Evolutionary conservation across 2,888 invertebrate species (phyloP), one percentile per base, ranked within the genome.

Genomic region (Harmothoe impar): DNA sequence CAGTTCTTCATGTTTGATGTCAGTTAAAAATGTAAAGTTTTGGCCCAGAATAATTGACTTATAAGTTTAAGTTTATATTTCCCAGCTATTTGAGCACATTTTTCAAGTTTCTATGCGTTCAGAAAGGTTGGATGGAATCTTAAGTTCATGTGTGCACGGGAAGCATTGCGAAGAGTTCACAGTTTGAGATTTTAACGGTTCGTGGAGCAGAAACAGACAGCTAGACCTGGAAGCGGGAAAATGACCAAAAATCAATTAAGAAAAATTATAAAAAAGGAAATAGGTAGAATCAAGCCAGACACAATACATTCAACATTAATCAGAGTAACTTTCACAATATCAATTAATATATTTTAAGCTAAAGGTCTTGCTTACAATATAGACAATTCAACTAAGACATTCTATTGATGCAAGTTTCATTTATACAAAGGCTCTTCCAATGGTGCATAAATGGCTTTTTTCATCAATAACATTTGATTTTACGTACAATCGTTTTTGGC

Each of bases 171-270:
- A n/a, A 20, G 29, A 72, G 81, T 81, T 81, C 81, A 81, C 81
- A 43, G 35, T 7, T 33, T 15, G 20, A 25, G 33, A 81, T 33
- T 10, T 77, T 33, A 81, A 81, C 33, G 81, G 43, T 43, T 35
- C 23, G 33, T 43, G 15, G 35, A 17, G n/a, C 33, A 25, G 43
- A 23, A 81, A 15, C 23, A 77, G 81, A 81, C 35, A 81, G 81
- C 81, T 33, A 43, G 20, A 81, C 43, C 81, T 81, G 81, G 23
- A 81, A 81, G 81, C 81, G n/a, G 81, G 81, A 81, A 43, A 81
- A 81, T 33, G 35, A 81, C 17, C 77, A 77, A 77, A 25, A 77
- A 3, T 31, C 29, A 77, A 29, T 77, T 17, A 77, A 77, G 25
- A 23, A 33, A 33, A 33, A 81, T 81, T 17, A 25, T 31, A 12